Base-by-base conservation (phyloP, 2,888 invertebrate genomes). In the Ctenicera cuprea region DNA sequence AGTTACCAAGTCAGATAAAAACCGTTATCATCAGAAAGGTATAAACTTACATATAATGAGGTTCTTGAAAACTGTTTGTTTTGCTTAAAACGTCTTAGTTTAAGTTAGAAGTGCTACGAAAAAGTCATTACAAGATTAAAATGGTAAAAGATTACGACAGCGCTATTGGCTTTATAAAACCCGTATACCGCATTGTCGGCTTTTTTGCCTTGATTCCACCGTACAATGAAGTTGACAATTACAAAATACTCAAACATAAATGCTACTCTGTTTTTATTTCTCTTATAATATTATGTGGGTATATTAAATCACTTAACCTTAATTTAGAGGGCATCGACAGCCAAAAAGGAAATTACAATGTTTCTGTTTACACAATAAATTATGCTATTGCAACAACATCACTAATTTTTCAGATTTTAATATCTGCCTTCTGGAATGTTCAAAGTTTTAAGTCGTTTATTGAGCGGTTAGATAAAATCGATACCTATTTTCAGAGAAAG, bases 101-200 rank as follows among this genome's bases (percentile, higher is more conserved):
- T n/a, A n/a, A n/a, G n/a, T n/a, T n/a, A n/a, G n/a, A n/a, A n/a
- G n/a, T n/a, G n/a, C n/a, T n/a, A n/a, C n/a, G n/a, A 26, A 26
- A 26, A 26, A 26, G 26, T 26, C 26, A 3, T 5, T 5, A 5
- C 26, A n/a, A n/a, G n/a, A n/a, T n/a, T 26, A 9, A 38, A 3
- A 38, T 38, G 38, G 2, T 38, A 38, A n/a, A 38, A 38, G 7
- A 38, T 4, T 16, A 8, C 18, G 0, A 18, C 9, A 48, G 22
- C 8, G 9, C 20, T 30, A 54, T 54, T 54, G 57, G 33, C 14
- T 57, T 37, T 37, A 37, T 57, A 16, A 57, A 57, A 57, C 57
- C 57, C 1, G 7, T 57, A 33, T 57, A 57, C 14, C 14, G 16
- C 8, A 37, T 57, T 2, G 16, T 33, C 1, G 0, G 33, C 9